Base-by-base conservation (phyloP, 2,888 invertebrate genomes). In the Ischnus inquisitorius region DNA sequence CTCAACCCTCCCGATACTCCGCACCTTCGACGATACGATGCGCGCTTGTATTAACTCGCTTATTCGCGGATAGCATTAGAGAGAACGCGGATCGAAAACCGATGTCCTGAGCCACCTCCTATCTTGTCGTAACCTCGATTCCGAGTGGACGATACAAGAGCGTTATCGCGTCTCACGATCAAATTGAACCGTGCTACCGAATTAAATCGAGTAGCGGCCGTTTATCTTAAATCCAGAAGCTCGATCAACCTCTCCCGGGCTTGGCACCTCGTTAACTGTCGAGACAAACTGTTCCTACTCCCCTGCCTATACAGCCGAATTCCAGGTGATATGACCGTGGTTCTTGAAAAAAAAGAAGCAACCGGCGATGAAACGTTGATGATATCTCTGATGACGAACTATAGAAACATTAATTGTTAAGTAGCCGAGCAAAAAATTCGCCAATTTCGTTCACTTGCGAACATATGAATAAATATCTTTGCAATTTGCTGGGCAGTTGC, bases 181-280 rank as follows among this genome's bases (percentile, higher is more conserved):
- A 90, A 90, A 90, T 91, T 89, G 89, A 82, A 89, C 88, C 34
- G 83, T 84, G 90, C 91, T 91, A 91, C 91, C 88, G 91, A 91
- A 91, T 91, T 90, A 89, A 90, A 91, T 88, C 87, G 72, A 65
- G 54, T 54, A 22, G 48, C 43, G 16, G 39, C 39, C 60, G 22
- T 71, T 78, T 81, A 51, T 80, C 82, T 67, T 74, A 16, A 19
- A 19, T 48, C 60, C 57, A 28, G 16, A n/a, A 39, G 46, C 34
- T 34, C 8, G 60, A 28, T 74, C 71, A 10, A 34, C 25, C 16
- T 28, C 25, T 43, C 65, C 25, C 54, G 10, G 4, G 25, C 39
- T 67, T 19, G 60, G 28, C 60, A 60, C 60, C 72, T 84, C 48
- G 84, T 87, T 91, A 90, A 90, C 88, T 91, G 43, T 60, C 67